Conservation (phyloP, 2,797 vertebrate genomes). For the Moxostoma hubbsi region DNA sequence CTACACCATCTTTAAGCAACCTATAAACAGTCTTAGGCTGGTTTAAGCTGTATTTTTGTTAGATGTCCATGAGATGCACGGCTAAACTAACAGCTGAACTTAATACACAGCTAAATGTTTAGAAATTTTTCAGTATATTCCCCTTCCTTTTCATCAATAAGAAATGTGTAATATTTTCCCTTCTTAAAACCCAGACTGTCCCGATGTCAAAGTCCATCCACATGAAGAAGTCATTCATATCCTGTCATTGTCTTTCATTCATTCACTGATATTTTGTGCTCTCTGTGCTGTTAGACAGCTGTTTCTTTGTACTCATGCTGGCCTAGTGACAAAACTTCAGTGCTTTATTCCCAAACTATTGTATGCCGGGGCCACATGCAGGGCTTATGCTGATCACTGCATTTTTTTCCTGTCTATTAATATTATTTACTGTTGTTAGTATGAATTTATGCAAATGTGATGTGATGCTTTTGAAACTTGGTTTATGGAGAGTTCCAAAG, state of each 20-base stretch:
- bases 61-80: no score
- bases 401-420: no score
- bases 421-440: no score
- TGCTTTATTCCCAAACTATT: conserved; percentile 42
- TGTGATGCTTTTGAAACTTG: no score
- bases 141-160: conserved; percentile 67
- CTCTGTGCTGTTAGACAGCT: conserved; percentile 60
- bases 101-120: neutral
- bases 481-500: no score
- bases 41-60: no score
- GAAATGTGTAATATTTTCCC: no score
- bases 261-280: conserved; percentile 64
- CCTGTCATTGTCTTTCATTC: conserved; percentile 50
- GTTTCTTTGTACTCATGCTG: conserved; percentile 49
- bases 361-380: conserved; percentile 26
- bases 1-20: no score
- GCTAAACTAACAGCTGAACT: no score
- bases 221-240: conserved; percentile 61
- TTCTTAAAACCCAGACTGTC: no score
- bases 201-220: conserved; percentile 68
- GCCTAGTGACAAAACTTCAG: conserved; percentile 16
- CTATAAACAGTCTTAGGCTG: no score
- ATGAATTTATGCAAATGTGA: no score
- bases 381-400: conserved; percentile 8
- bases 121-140: conserved; percentile 54